Percentiles rank a stretch among this genome's conserved stretches.
Evolutionary conservation across 2,888 invertebrate species (phyloP).

Genomic region (Icerya purchasi): DNA sequence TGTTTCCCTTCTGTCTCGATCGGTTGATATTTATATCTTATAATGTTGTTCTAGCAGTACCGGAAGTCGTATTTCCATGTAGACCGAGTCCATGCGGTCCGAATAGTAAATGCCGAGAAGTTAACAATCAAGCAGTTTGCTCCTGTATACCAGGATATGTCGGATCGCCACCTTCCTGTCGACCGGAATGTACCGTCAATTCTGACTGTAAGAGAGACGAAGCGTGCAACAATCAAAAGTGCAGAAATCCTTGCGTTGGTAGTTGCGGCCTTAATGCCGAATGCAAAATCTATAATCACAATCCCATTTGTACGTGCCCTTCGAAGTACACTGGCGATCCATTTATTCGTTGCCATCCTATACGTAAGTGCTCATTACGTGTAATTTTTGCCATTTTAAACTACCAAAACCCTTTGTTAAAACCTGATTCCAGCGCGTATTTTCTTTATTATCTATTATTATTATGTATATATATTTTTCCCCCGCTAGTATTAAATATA

Average conservation of each 20-base stretch:
- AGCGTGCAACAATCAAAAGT: constrained; percentile 55
- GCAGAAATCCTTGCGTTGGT: constrained; percentile 50
- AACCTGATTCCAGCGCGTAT: no score
- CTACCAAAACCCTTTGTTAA: no score
- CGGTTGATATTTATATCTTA: no score
- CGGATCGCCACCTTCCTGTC: constrained; percentile 49
- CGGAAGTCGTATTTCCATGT: constrained; percentile 31
- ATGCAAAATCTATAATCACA: constrained; percentile 51
- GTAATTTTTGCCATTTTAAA: no score
- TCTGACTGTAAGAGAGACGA: constrained; percentile 48
- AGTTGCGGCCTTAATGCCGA: constrained; percentile 49
- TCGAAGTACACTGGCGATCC: constrained; percentile 37
- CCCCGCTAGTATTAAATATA: no score
- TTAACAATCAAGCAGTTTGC: constrained; percentile 45
- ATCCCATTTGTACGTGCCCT: constrained; percentile 51
- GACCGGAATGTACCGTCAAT: constrained; percentile 55
- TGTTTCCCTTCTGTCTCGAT: no score
- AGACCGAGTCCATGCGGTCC: constrained; percentile 50
- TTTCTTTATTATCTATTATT: no score
- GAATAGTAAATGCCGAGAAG: constrained; percentile 47
- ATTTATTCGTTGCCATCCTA: constrained; percentile 34
- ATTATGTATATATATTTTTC: no score
- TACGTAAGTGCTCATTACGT: no score
- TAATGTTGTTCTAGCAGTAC: constrained; percentile 21
- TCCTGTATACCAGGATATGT: constrained; percentile 48